A percentile compares a stretch with the other conserved stretches of the same genome.
These are phyloP conservation scores for Philaethria dido DNA, from an alignment of 2,888 invertebrate genomes.

Conservation along the genomic window DNA sequence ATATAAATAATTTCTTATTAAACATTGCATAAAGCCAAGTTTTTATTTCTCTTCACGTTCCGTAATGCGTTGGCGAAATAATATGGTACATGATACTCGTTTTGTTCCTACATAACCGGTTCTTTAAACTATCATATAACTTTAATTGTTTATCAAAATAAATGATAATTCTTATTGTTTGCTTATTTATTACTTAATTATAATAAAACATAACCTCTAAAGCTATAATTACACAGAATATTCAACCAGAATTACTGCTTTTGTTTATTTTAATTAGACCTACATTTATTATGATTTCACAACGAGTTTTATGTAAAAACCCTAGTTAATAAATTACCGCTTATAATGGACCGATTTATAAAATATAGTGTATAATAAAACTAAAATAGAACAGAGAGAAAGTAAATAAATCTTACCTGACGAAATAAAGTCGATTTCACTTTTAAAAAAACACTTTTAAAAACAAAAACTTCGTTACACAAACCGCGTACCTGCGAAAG, in stretches of 20 bases:
- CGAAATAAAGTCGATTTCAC: constrained; percentile 60
- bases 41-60: neutral
- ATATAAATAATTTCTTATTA: neutral
- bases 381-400: constrained; percentile 55
- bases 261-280: constrained; percentile 25
- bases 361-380: constrained; percentile 36
- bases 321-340: constrained; percentile 1
- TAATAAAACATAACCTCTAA: constrained; percentile 9
- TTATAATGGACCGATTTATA: constrained; percentile 3
- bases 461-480: constrained; percentile 55
- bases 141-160: constrained; percentile 16
- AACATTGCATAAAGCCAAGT: constrained; percentile 10
- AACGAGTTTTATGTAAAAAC: constrained; percentile 17
- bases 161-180: neutral
- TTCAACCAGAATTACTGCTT: constrained; percentile 2
- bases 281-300: constrained; percentile 22
- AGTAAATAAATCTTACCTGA: constrained; percentile 66
- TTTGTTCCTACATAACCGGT: constrained; percentile 21
- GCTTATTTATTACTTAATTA: neutral
- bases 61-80: constrained; percentile 14
- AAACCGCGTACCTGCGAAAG: constrained; percentile 63
- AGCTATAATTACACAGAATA: neutral
- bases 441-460: constrained; percentile 56
- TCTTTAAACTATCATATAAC: constrained; percentile 12
- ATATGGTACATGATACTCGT: constrained; percentile 15